Base-by-base conservation (phyloP, 2,797 vertebrate species). In the Bradypodion pumilum region DNA sequence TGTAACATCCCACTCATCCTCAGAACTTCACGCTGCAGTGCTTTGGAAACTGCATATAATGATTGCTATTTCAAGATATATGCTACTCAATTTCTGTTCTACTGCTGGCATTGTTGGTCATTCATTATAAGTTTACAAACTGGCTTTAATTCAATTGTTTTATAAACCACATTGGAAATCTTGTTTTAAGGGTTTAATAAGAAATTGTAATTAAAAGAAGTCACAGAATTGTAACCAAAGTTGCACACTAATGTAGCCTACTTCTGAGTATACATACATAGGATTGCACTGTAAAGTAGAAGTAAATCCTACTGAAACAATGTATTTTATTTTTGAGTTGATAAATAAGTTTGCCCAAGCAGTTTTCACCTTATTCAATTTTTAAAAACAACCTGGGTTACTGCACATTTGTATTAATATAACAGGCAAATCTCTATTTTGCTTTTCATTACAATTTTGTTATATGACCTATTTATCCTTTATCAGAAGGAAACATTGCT, bases 391-490 rank as follows among this genome's bases (percentile, higher is more conserved):
- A 87, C 0, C 65, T 37, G 15, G 84, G 63, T 69, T 81, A 13
- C 25, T 21, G 46, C 60, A 46, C 40, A 86, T 86, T 85, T 85
- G 85, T 70, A 74, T 16, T 8, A 63, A 44, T 69, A n/a, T 7
- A 56, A 87, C 70, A 88, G 63, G 66, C 77, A 90, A 90, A 84
- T 81, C 77, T 66, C 84, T 80, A 80, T 74, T 5, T 90, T 90
- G 81, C 85, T 89, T 91, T 86, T 81, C 87, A 75, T 52, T 62
- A 74, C 82, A 91, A 90, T 93, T 90, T 93, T 91, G 87, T 62
- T 65, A 82, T 81, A n/a, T 93, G 91, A 91, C 91, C 91, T 91
- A 92, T 89, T 93, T 94, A 65, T 82, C 87, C 73, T 93, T 90
- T 81, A 74, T 76, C 87, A 73, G 77, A 25, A 21, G 88, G 60